Evolutionary conservation across 2,797 vertebrate genomes (phyloP), one percentile per base, ranked within the genome.

Genomic region (Sarcoramphus papa): DNA sequence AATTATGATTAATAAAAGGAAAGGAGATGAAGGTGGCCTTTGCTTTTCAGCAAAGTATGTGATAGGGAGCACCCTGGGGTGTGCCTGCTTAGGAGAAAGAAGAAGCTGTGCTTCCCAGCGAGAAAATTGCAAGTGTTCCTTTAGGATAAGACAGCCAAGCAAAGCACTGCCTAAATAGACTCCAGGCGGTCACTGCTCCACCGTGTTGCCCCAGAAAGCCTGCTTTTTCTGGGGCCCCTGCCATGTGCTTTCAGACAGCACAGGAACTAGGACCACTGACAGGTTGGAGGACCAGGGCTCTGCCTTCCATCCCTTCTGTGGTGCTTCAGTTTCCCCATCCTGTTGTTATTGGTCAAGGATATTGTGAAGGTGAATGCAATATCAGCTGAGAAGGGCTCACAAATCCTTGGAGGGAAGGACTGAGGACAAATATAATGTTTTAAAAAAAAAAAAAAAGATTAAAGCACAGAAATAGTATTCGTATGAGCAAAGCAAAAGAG

Each of bases 41-140:
- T 95, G 76, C 92, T 97, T 96, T 96, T 85, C 92, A 94, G 95
- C 74, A 95, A 92, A 35, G 87, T 69, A 91, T 92, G 88, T 95
- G 97, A 90, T 84, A 91, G 83, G 93, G 78, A 91, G 73, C 93
- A 73, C 73, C 68, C 59, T 33, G 76, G 75, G 76, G 75, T 81
- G 64, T 53, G 83, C 85, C 88, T 92, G 94, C 83, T 37, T 69
- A 90, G 51, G 35, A 75, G 87, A 95, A 69, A 62, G 65, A 19
- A 70, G 64, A 2, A 53, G 82, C 76, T 70, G 25, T 59, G 86
- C 60, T 95, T 94, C 86, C 84, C 62, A n/a, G 79, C 13, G 48
- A 93, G 93, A 81, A 85, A 95, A 79, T 25, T 37, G 9, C 75
- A 79, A 37, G 56, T 37, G 90, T 64, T 91, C 68, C 18, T 93